These are phyloP conservation scores for Aphelocoma californica DNA, from an alignment of 2,797 vertebrate genomes.

Conservation along the genomic window DNA sequence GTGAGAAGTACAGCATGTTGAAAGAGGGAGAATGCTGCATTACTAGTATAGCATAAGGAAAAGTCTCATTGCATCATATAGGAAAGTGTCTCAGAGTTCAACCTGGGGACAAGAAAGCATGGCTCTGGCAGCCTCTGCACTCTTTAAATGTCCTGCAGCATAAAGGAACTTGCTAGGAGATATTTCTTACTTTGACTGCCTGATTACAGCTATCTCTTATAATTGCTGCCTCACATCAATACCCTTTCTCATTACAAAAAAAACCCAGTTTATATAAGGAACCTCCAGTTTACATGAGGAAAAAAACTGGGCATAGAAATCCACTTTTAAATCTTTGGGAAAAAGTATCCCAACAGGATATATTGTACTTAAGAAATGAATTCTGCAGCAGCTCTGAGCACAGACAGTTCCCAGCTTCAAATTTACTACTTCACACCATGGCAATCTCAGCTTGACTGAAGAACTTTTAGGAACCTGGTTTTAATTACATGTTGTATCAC, in stretches of 20 bases:
- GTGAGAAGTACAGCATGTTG: neutral
- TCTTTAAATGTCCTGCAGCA: neutral
- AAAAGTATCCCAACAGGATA: neutral
- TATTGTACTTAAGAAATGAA: neutral
- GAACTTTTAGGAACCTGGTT: neutral
- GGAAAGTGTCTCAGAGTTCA: slow-evolving; percentile 4
- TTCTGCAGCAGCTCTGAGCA: neutral
- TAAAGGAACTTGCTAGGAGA: neutral
- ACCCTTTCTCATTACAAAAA: neutral
- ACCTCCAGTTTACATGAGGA: neutral
- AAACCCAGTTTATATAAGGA: neutral
- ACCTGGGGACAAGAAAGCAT: fast-evolving
- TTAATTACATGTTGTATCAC: neutral
- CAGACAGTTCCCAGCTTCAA: neutral
- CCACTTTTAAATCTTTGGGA: neutral
- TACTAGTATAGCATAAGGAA: neutral
- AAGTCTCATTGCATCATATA: neutral
- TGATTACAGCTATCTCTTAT: neutral
- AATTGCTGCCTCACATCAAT: neutral
- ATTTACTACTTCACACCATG: neutral
- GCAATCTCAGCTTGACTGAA: neutral
- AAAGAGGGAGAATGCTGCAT: neutral
- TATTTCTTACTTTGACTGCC: neutral
- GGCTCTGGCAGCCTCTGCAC: neutral
- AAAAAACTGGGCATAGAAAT: neutral